phyloP scores from a whole-genome alignment of 1,140 invertebrate species.

The Pogonus chalceus region DNA sequence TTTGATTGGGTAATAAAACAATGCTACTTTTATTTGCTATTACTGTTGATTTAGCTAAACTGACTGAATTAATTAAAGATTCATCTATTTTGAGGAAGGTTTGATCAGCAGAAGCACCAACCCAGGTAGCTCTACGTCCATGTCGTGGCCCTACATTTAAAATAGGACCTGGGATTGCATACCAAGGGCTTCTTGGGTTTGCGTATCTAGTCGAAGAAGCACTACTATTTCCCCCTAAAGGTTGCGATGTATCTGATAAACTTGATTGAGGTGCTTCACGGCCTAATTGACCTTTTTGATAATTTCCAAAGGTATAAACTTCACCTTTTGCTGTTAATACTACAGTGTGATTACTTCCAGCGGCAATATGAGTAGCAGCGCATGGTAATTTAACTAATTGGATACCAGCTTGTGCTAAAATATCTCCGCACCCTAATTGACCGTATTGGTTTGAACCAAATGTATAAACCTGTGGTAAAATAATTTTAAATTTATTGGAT shows the following conservation, averaged over 20 bases:
- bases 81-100: slow-evolving; percentile 93
- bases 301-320: slow-evolving; percentile 87
- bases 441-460: slow-evolving; percentile 93
- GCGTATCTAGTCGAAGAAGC: slow-evolving; percentile 19
- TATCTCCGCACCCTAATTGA: slow-evolving; percentile 83
- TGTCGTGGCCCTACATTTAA: slow-evolving; percentile 65
- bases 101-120: slow-evolving; percentile 88
- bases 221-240: slow-evolving; percentile 26
- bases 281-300: slow-evolving; percentile 88
- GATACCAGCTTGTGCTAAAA: slow-evolving; percentile 60
- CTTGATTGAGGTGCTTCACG: slow-evolving; percentile 38
- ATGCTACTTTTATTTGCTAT: slow-evolving; percentile 76
- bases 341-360: slow-evolving; percentile 91
- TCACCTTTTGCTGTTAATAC: slow-evolving; percentile 82
- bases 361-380: slow-evolving; percentile 65
- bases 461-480: slow-evolving; percentile 58
- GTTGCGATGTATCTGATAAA: slow-evolving; percentile 25
- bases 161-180: slow-evolving; percentile 69
- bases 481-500: slow-evolving; percentile 10
- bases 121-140: slow-evolving; percentile 81
- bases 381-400: slow-evolving; percentile 64
- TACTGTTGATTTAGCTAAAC: slow-evolving; percentile 73
- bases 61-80: slow-evolving; percentile 79
- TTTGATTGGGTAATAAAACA: slow-evolving; percentile 48
- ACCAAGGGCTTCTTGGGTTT: slow-evolving; percentile 52